phyloP scores from a whole-genome alignment of 2,888 invertebrate species.

The Campoletis raptor region DNA sequence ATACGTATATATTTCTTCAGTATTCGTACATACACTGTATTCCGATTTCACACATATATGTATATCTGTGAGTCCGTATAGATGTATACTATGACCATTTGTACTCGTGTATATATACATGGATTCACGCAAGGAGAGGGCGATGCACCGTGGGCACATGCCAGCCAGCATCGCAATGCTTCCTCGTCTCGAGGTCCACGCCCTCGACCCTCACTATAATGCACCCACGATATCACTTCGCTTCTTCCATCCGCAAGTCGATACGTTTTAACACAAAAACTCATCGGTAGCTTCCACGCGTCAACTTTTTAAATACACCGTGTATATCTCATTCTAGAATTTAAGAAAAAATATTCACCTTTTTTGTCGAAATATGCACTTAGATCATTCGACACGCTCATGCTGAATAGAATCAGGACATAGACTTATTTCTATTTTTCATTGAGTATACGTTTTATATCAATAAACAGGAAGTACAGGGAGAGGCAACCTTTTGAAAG shows the following conservation, averaged over 20 bases:
- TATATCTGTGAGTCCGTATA: slow-evolving; percentile 2
- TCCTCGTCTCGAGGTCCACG: slow-evolving; percentile 73
- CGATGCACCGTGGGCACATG: slow-evolving; percentile 71
- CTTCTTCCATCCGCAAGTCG: slow-evolving; percentile 28
- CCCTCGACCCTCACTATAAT: slow-evolving; percentile 68
- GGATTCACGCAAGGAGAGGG: slow-evolving; percentile 61
- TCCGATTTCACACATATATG: slow-evolving; percentile 30
- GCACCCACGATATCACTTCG: slow-evolving; percentile 64
- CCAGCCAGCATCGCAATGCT: slow-evolving; percentile 70
- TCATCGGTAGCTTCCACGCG: background rate
- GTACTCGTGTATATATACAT: slow-evolving; percentile 43
- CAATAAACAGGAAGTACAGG: background rate
- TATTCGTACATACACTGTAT: slow-evolving; percentile 18
- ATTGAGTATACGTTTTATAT: background rate
- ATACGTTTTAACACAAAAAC: slow-evolving; percentile 42
- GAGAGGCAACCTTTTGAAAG: background rate
- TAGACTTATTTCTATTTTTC: background rate
- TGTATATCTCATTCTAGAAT: background rate
- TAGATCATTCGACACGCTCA: background rate
- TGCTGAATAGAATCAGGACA: background rate
- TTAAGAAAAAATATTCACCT: background rate
- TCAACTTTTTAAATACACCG: background rate
- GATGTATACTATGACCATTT: slow-evolving; percentile 7
- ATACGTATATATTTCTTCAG: slow-evolving; percentile 28
- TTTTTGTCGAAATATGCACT: background rate